These are phyloP conservation scores for Heliconius cydno DNA, from an alignment of 2,888 invertebrate species.

Conservation along the genomic window DNA sequence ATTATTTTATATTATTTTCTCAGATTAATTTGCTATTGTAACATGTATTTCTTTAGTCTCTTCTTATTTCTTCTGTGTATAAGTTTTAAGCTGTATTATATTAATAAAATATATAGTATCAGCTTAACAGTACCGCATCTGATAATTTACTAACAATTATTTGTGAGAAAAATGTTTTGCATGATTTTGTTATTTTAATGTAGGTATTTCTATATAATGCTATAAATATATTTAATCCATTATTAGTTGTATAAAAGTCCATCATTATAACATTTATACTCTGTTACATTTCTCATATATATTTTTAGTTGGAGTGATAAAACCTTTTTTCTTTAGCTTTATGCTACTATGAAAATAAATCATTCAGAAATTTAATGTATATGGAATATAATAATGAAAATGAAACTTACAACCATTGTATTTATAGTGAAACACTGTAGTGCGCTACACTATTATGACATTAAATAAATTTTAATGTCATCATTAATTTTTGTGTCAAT, in stretches of 20 bases:
- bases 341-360: neutral
- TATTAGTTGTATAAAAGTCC: neutral
- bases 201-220: conserved; percentile 6
- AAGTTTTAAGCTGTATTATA: neutral
- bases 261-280: neutral
- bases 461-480: too few species aligned
- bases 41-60: conserved; percentile 11
- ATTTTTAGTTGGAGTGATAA: conserved; percentile 2
- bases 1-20: conserved; percentile 26
- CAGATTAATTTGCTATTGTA: conserved; percentile 25
- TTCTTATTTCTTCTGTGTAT: conserved; percentile 10
- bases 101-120: conserved; percentile 8
- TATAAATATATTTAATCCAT: conserved; percentile 13
- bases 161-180: conserved; percentile 7
- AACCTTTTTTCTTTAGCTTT: neutral
- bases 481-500: neutral
- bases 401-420: neutral
- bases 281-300: neutral
- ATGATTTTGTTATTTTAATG: conserved; percentile 10
- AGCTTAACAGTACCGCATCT: conserved; percentile 8
- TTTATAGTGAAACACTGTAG: too few species aligned
- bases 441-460: neutral
- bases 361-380: too few species aligned
- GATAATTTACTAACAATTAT: conserved; percentile 8
- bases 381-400: neutral